Evolutionary conservation across 2,113 vertebrate species (phyloP).

Genomic region (Pseudorasbora parva): DNA sequence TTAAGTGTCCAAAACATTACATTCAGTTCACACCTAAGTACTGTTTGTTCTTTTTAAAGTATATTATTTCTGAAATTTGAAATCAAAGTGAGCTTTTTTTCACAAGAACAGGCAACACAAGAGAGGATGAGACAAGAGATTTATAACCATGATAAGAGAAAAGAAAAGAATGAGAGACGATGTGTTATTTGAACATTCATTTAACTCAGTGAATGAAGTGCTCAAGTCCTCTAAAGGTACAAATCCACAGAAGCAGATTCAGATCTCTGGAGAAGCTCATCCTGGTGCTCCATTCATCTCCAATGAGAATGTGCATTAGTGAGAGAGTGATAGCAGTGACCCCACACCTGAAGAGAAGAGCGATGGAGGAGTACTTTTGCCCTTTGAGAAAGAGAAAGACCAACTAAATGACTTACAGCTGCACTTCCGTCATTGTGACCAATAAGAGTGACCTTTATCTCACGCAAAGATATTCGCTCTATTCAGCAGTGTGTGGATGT

Average conservation of each 20-base stretch:
- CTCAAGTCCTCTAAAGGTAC: background rate
- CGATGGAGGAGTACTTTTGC: conserved; percentile 41
- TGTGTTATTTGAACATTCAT: background rate
- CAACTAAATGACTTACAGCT: conserved; percentile 68
- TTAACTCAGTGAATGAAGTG: background rate
- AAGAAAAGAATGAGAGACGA: background rate
- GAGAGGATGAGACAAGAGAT: background rate
- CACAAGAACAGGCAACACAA: background rate
- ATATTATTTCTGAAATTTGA: too few species aligned
- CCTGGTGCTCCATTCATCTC: background rate
- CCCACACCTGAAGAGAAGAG: conserved; percentile 46
- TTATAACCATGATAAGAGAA: background rate
- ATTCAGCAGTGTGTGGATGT: conserved; percentile 42
- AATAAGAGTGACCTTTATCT: conserved; percentile 72
- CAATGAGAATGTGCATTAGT: background rate
- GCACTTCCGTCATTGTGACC: conserved; percentile 71
- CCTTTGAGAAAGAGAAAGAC: conserved; percentile 53
- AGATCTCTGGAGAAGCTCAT: background rate
- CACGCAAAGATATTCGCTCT: conserved; percentile 45
- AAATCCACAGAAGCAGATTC: background rate
- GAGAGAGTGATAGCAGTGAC: conserved; percentile 25
- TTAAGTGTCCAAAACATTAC: background rate
- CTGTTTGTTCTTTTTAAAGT: background rate
- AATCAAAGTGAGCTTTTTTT: background rate
- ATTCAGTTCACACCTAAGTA: background rate